Percentiles rank a stretch among this genome's conserved stretches.
Conservation (phyloP, 2,888 invertebrate species). For the Leucoptera coffeella region DNA sequence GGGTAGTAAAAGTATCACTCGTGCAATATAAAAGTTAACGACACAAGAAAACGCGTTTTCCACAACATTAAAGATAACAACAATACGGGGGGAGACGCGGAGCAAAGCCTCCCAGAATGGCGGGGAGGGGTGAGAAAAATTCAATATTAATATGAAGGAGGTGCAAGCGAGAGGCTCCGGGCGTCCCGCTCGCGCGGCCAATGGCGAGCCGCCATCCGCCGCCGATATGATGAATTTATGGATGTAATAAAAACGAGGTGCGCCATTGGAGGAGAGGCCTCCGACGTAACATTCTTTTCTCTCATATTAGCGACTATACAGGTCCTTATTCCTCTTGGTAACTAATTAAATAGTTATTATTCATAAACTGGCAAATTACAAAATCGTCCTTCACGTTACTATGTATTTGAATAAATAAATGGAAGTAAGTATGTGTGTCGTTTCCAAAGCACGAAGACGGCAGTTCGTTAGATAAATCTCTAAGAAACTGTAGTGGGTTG, state of each 20-base stretch:
- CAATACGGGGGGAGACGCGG: conserved; percentile 52
- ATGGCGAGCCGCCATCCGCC: conserved; percentile 45
- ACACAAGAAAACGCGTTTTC: conserved; percentile 56
- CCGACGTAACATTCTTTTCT: conserved; percentile 46
- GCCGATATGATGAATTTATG: conserved; percentile 76
- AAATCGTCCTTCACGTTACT: too few relatives aligned
- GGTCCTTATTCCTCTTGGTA: too few relatives aligned
- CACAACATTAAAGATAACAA: conserved; percentile 56
- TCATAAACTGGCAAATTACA: too few relatives aligned
- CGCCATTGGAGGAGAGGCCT: conserved; percentile 61
- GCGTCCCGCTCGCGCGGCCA: conserved; percentile 49
- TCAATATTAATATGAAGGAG: conserved; percentile 76
- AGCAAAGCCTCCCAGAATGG: conserved; percentile 46
- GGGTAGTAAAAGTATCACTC: conserved; percentile 50
- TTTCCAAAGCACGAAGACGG: too few relatives aligned
- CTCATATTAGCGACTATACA: too few relatives aligned
- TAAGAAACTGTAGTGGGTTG: too few relatives aligned
- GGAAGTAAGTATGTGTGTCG: too few relatives aligned
- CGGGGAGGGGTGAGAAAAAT: conserved; percentile 61
- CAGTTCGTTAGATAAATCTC: too few relatives aligned
- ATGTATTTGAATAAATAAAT: too few relatives aligned
- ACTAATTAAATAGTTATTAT: too few relatives aligned
- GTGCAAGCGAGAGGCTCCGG: conserved; percentile 51
- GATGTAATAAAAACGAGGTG: conserved; percentile 69
- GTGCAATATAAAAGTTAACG: conserved; percentile 55